These are phyloP conservation scores for Eumerus sabulonum DNA, from an alignment of 2,888 invertebrate genomes.

Conservation along the genomic window DNA sequence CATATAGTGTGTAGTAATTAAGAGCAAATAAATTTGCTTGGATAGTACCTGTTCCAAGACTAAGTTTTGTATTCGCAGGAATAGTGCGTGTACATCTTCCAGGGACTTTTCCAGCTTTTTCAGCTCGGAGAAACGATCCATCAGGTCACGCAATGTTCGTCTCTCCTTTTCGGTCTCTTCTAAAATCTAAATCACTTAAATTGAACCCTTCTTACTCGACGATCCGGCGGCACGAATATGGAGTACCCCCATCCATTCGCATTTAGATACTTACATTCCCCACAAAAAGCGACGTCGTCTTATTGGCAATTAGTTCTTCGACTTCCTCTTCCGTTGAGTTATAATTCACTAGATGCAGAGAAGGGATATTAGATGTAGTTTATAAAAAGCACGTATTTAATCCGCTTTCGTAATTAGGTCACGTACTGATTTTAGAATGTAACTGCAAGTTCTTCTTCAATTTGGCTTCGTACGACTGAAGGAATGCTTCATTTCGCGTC, in stretches of 20 bases:
- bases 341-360: slow-evolving; percentile 73
- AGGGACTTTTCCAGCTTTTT: slow-evolving; percentile 78
- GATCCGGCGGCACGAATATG: slow-evolving; percentile 2
- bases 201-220: slow-evolving; percentile 52
- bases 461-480: slow-evolving; percentile 77
- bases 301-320: slow-evolving; percentile 77
- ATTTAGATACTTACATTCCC: slow-evolving; percentile 76
- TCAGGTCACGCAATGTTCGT: slow-evolving; percentile 76
- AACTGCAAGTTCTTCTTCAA: slow-evolving; percentile 77
- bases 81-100: slow-evolving; percentile 78
- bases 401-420: slow-evolving; percentile 20
- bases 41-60: slow-evolving; percentile 76
- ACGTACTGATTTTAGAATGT: slow-evolving; percentile 78
- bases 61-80: slow-evolving; percentile 77
- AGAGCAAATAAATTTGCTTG: neutral
- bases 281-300: slow-evolving; percentile 78
- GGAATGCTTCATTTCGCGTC: slow-evolving; percentile 76
- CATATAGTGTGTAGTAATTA: neutral
- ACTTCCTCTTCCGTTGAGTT: slow-evolving; percentile 78
- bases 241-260: neutral
- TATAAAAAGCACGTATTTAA: slow-evolving; percentile 12
- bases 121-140: slow-evolving; percentile 77
- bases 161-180: slow-evolving; percentile 78
- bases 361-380: slow-evolving; percentile 10
- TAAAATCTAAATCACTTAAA: slow-evolving; percentile 74